Base-by-base conservation (phyloP, 2,113 vertebrate genomes). In the Syngnathus typhle region DNA sequence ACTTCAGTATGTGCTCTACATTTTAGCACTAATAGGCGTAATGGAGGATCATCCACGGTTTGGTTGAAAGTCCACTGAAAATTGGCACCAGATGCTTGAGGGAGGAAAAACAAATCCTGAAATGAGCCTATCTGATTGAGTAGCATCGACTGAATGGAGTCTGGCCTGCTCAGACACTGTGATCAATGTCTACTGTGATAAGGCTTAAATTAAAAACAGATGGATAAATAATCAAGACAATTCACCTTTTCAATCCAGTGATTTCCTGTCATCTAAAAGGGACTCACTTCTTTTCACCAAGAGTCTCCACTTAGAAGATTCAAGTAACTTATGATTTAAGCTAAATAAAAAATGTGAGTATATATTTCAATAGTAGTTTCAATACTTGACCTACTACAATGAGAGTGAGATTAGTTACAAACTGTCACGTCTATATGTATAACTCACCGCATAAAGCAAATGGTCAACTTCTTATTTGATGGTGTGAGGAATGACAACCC, bases 11-110 rank as follows among this genome's bases (percentile, higher is more conserved):
- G 70, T 21, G 32, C 38, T 13, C 38, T 6, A 41, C 41, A 39
- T 66, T 69, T 66, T 16, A 21, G 74, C 32, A 55, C 60, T 74
- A 69, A 82, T 83, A 74, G 80, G 69, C 64, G 68, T 56, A 46
- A 21, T 74, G 64, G 84, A 67, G 83, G 75, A 84, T 81, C 70
- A 83, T 71, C 75, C 75, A 78, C 83, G 84, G 75, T 82, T 80
- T 79, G 67, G 80, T 77, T 64, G 71, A 71, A 79, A 77, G 64
- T 62, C 73, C 67, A 78, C 67, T 68, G 67, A 79, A 89, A 89
- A 89, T 86, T 88, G 85, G 77, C 83, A 87, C 85, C 89, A 91
- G 88, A 91, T 90, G 90, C 86, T 78, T 21, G 66, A 69, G 71
- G 67, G 76, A 83, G 82, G 81, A 84, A 82, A 85, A 83, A 85